phyloP scores from a whole-genome alignment of 1,140 invertebrate species.

The Melipona quadrifasciata region DNA sequence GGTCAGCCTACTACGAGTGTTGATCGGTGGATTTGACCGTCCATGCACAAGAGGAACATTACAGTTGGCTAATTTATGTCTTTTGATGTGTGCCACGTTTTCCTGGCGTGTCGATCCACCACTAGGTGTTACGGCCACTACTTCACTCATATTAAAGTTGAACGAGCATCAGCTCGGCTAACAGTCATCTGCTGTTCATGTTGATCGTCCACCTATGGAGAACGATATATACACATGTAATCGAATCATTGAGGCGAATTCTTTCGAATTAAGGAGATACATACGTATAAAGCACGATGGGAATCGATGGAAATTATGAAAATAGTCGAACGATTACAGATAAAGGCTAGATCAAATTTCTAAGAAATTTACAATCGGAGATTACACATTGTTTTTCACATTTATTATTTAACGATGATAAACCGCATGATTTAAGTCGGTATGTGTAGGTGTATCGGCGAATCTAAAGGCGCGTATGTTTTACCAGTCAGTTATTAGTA shows the following conservation, averaged over 20 bases:
- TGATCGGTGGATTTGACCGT: conserved; percentile 81
- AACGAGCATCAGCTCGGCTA: conserved; percentile 78
- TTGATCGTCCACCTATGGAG: conserved; percentile 69
- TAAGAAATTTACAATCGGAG: not conserved
- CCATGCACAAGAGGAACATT: conserved; percentile 85
- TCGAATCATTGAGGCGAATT: not conserved
- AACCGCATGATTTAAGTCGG: not conserved
- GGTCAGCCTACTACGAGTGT: conserved; percentile 84
- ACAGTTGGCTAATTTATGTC: conserved; percentile 78
- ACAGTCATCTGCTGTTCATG: conserved; percentile 81
- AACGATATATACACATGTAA: not conserved
- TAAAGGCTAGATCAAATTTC: not conserved
- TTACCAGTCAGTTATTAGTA: not conserved
- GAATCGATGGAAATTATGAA: not conserved
- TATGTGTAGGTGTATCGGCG: not conserved
- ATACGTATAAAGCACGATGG: too few species aligned
- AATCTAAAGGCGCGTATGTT: not conserved
- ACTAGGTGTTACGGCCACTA: conserved; percentile 76
- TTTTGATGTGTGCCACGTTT: conserved; percentile 77
- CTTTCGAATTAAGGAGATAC: not conserved
- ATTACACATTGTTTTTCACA: not conserved
- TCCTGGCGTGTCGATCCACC: conserved; percentile 78
- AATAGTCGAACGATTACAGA: not conserved
- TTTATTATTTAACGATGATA: not conserved
- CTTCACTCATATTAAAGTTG: conserved; percentile 81